Percentiles rank a stretch among this genome's conserved stretches.
phyloP scores from a whole-genome alignment of 2,888 invertebrate species.

The Anthophora plumipes region DNA sequence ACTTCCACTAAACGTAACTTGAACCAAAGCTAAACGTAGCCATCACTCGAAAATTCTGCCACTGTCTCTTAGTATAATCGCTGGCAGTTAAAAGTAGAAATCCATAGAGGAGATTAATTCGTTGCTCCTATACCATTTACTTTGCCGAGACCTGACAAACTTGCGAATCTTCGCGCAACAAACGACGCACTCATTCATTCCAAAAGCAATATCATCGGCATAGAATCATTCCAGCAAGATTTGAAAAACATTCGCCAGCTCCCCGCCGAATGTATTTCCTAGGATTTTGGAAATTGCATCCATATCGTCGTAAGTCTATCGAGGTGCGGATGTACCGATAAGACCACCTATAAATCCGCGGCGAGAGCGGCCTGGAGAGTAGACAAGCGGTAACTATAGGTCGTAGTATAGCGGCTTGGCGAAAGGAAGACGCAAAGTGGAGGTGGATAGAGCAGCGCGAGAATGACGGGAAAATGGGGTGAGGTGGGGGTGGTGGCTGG shows the following conservation, averaged over 20 bases:
- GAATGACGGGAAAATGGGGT: conserved; percentile 24
- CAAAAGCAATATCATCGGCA: not conserved
- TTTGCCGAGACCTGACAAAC: no score
- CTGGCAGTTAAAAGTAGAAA: no score
- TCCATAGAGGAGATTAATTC: no score
- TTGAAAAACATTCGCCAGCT: conserved; percentile 23
- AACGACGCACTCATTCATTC: not conserved
- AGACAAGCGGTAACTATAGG: conserved; percentile 1
- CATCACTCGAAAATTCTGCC: no score
- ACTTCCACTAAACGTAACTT: not conserved
- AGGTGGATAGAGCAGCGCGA: conserved; percentile 11
- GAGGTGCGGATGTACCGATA: conserved; percentile 70
- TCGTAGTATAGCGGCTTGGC: not conserved
- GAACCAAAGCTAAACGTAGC: not conserved
- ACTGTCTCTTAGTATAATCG: no score
- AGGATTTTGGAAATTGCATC: conserved; percentile 70
- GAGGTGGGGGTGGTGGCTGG: conserved; percentile 23
- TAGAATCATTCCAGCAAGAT: conserved; percentile 14
- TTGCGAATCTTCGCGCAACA: no score
- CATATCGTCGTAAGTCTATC: conserved; percentile 71
- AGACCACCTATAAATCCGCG: conserved; percentile 70
- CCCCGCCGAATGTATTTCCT: conserved; percentile 35
- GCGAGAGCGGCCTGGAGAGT: conserved; percentile 23
- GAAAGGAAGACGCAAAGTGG: conserved; percentile 34
- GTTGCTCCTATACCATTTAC: no score